These are phyloP conservation scores for Eumacrocentrus americanus DNA, from an alignment of 2,888 invertebrate genomes.

Conservation along the genomic window DNA sequence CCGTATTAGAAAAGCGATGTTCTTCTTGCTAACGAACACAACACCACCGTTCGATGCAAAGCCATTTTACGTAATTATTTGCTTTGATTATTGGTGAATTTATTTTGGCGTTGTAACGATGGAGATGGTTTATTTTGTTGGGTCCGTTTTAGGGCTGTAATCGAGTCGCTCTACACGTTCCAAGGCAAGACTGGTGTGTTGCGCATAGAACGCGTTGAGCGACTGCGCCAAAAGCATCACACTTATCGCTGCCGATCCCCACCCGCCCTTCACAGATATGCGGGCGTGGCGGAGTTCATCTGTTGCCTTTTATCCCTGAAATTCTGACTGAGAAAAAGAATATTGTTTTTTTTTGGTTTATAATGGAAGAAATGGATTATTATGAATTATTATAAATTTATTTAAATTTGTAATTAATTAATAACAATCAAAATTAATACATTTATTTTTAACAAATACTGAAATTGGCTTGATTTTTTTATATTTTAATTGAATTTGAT, in stretches of 20 bases:
- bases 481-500: neutral
- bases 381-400: no score
- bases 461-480: neutral
- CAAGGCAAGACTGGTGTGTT: slow-evolving; percentile 56
- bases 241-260: slow-evolving; percentile 31
- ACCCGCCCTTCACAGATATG: slow-evolving; percentile 38
- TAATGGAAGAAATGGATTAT: no score
- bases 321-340: no score
- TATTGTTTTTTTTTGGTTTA: no score
- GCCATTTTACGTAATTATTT: neutral
- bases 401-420: no score
- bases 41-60: neutral
- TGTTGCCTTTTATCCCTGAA: slow-evolving; percentile 16
- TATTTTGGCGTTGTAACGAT: neutral
- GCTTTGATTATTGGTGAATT: neutral
- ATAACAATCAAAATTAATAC: no score
- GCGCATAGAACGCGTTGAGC: slow-evolving; percentile 39
- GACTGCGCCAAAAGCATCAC: slow-evolving; percentile 52
- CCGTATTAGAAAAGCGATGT: neutral
- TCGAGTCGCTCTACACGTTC: slow-evolving; percentile 49
- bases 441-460: neutral
- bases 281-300: slow-evolving; percentile 54
- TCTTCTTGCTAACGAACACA: neutral
- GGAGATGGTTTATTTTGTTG: slow-evolving; percentile 16
- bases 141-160: slow-evolving; percentile 43